phyloP scores from a whole-genome alignment of 2,113 vertebrate genomes.

The Ondatra zibethicus region DNA sequence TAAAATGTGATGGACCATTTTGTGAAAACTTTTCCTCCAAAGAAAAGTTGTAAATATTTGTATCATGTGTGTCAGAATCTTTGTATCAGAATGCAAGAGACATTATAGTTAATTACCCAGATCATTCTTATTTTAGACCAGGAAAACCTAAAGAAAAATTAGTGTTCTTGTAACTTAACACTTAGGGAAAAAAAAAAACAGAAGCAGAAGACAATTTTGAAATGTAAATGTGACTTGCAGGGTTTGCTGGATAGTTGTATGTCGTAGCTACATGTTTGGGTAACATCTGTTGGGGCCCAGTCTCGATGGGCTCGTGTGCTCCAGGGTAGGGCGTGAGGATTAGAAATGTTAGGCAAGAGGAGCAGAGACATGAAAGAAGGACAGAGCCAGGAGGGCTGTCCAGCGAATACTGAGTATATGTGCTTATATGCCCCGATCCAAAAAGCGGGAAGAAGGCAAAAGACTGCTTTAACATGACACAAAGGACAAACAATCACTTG shows the following conservation, averaged over 20 bases:
- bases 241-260: background rate
- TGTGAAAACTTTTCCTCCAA: constrained; percentile 1
- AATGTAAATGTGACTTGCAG: constrained; percentile 1
- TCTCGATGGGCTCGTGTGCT: accelerated
- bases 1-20: background rate
- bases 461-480: no score
- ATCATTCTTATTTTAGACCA: constrained; percentile 31
- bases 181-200: background rate
- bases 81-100: background rate
- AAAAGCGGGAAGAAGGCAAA: no score
- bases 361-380: no score
- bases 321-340: no score
- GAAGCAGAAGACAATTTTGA: constrained; percentile 28
- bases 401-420: no score
- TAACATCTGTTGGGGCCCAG: no score
- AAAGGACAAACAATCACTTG: no score
- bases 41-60: background rate
- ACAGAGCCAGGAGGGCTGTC: no score
- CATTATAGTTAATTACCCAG: background rate
- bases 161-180: background rate
- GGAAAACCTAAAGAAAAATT: background rate
- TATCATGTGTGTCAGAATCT: background rate
- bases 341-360: no score
- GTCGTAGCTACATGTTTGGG: no score
- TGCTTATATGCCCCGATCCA: no score